phyloP scores from a whole-genome alignment of 2,888 invertebrate genomes.

The Tipula helvola region DNA sequence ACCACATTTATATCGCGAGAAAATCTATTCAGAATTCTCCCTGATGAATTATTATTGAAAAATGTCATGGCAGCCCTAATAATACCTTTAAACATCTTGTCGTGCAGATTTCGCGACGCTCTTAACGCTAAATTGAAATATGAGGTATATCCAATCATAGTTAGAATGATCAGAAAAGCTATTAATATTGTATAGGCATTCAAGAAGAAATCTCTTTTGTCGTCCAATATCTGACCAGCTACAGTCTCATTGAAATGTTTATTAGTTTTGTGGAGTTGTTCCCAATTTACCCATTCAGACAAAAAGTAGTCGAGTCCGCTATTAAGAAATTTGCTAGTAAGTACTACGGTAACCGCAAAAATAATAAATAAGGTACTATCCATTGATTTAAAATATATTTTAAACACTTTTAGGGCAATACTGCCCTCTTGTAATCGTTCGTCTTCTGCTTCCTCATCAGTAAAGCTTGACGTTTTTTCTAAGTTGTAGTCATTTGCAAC shows the following conservation, averaged over 20 bases:
- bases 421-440: constrained; percentile 50
- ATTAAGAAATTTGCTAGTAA: constrained; percentile 46
- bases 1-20: constrained; percentile 60
- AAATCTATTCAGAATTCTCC: constrained; percentile 59
- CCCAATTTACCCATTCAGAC: constrained; percentile 47
- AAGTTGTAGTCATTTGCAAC: neutral
- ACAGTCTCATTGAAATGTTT: neutral
- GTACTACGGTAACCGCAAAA: neutral
- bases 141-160: constrained; percentile 44
- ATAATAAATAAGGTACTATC: constrained; percentile 36
- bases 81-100: constrained; percentile 63
- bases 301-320: constrained; percentile 63
- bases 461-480: constrained; percentile 11
- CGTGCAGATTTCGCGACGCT: constrained; percentile 63
- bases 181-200: constrained; percentile 31
- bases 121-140: constrained; percentile 63
- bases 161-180: constrained; percentile 32
- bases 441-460: constrained; percentile 37
- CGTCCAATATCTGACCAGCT: neutral
- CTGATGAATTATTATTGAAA: constrained; percentile 62
- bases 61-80: constrained; percentile 61
- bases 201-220: neutral
- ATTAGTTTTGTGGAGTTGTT: constrained; percentile 20
- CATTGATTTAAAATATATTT: constrained; percentile 41
- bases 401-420: constrained; percentile 45